These are phyloP conservation scores for Bovichtus variegatus DNA, from an alignment of 2,797 vertebrate species.

Conservation along the genomic window DNA sequence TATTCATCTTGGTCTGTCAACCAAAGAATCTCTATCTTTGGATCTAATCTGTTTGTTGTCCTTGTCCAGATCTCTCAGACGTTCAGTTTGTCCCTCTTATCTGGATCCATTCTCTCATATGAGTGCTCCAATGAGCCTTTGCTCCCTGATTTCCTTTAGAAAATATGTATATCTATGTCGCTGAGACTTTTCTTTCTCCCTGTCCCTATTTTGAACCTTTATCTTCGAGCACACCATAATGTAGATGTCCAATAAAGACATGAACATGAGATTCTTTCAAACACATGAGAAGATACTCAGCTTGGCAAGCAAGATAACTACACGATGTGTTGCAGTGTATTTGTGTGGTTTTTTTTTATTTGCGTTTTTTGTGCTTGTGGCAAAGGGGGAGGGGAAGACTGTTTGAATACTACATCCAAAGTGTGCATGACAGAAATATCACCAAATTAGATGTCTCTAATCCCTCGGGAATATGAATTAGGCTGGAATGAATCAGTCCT, in stretches of 20 bases:
- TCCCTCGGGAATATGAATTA: constrained; percentile 85
- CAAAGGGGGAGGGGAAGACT: constrained; percentile 72
- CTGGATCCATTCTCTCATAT: constrained; percentile 42
- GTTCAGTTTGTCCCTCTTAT: constrained; percentile 47
- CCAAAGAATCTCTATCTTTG: constrained; percentile 1
- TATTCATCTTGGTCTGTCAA: constrained; percentile 11
- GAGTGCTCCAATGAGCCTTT: constrained; percentile 14
- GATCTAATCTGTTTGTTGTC: constrained; percentile 35
- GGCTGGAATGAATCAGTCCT: constrained; percentile 82
- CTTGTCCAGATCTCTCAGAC: constrained; percentile 58
- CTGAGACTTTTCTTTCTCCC: constrained; percentile 6
- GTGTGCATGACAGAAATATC: constrained; percentile 84
- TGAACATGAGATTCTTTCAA: constrained; percentile 49
- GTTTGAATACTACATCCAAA: constrained; percentile 82
- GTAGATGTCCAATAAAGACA: constrained; percentile 59
- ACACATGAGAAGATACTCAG: constrained; percentile 49
- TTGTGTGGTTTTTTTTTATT: constrained; percentile 35
- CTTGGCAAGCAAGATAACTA: constrained; percentile 59
- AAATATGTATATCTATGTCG: constrained; percentile 33
- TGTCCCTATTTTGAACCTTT: constrained; percentile 54
- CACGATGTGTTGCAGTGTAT: constrained; percentile 56
- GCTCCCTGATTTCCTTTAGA: constrained; percentile 38
- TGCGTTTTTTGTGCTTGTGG: constrained; percentile 70
- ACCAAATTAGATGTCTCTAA: constrained; percentile 86
- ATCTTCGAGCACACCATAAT: constrained; percentile 46